phyloP scores from a whole-genome alignment of 2,113 vertebrate genomes.

The Urocolius indicus region DNA sequence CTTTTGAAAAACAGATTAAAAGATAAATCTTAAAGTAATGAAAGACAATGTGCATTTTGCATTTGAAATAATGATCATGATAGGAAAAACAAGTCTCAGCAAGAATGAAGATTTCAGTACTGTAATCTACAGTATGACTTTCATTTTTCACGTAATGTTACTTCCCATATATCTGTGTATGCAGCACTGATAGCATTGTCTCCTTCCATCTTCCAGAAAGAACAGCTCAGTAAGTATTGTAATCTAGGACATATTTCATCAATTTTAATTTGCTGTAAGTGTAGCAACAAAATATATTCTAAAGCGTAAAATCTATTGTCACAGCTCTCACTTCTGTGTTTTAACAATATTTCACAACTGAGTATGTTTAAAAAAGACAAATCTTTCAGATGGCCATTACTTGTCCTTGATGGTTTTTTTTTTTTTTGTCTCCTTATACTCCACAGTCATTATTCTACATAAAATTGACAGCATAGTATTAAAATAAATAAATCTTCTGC shows the following conservation, averaged over 20 bases:
- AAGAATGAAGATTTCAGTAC: background rate
- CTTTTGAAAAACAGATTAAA: background rate
- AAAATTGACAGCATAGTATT: background rate
- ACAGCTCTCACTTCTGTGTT: background rate
- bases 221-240: background rate
- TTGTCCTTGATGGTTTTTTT: background rate
- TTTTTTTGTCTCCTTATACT: background rate
- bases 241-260: background rate
- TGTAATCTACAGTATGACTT: background rate
- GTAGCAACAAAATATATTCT: background rate
- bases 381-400: background rate
- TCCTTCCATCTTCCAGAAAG: background rate
- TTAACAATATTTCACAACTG: slow-evolving; percentile 1
- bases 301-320: background rate
- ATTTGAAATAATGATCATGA: background rate
- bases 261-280: background rate
- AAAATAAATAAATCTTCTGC: slow-evolving; percentile 29
- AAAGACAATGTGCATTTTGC: background rate
- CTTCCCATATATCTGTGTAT: background rate
- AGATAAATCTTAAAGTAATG: background rate
- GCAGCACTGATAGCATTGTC: background rate
- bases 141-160: background rate
- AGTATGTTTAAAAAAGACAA: slow-evolving; percentile 12
- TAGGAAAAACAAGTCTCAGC: background rate
- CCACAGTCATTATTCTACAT: background rate